These are phyloP conservation scores for Dendrolimus punctatus DNA, from an alignment of 1,140 invertebrate genomes.

Conservation along the genomic window DNA sequence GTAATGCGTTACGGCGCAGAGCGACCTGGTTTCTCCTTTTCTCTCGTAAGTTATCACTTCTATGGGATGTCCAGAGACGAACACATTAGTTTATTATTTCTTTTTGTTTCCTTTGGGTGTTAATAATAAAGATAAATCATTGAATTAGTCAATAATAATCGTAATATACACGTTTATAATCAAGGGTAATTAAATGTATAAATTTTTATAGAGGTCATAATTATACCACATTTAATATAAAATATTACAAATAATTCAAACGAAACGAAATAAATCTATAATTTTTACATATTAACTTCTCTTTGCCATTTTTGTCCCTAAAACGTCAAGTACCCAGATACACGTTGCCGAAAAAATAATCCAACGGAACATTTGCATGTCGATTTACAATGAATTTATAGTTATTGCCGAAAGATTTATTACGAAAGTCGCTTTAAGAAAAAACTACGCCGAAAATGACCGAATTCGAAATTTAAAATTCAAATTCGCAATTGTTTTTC, in stretches of 20 bases:
- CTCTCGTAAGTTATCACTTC: no score
- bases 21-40: no score
- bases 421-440: constrained; percentile 43
- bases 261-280: constrained; percentile 15
- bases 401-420: constrained; percentile 68
- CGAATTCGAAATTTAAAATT: constrained; percentile 61
- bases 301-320: constrained; percentile 1
- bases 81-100: no score
- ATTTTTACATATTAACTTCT: constrained; percentile 2
- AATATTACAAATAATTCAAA: constrained; percentile 3
- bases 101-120: no score
- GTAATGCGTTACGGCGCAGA: no score
- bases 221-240: neutral
- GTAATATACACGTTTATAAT: no score
- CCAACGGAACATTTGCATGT: constrained; percentile 61
- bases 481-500: constrained; percentile 62
- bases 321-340: constrained; percentile 36
- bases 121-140: no score
- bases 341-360: constrained; percentile 53
- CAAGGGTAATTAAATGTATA: no score
- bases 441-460: constrained; percentile 57
- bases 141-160: no score
- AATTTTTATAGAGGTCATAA: no score
- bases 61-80: no score
- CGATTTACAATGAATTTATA: constrained; percentile 70